Base-by-base conservation (phyloP, 2,797 vertebrate genomes). In the Lepus oiostolus region DNA sequence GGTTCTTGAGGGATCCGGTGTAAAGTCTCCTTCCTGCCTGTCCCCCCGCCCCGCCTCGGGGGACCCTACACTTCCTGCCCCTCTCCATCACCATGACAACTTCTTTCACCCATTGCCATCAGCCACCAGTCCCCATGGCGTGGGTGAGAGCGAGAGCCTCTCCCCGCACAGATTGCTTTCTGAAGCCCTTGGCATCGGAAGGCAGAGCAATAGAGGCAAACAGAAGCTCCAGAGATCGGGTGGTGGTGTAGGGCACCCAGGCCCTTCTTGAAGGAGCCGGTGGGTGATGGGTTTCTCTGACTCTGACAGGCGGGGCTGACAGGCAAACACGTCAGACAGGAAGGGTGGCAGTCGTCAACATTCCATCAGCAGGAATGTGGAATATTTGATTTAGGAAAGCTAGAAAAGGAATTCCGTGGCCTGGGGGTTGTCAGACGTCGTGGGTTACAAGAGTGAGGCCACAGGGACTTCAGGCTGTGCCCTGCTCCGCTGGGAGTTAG, bases 201-300 rank as follows among this genome's bases (percentile, higher is more conserved):
- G 2, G 21, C 26, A 58, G 17, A 85, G 80, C 50, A 93, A 85
- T 90, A 95, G 54, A 28, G 91, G 79, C 9, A 71, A 52, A 76
- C 7, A 95, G 96, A 95, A 89, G 79, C 91, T 76, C 71, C 7
- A 67, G 82, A 88, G 88, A 95, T 9, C 75, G 90, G 72, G 35
- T 65, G 72, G 10, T 38, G 30, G 35, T 75, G 93, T 63, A 6
- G 32, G 47, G 54, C 82, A 38, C 42, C 12, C 11, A 67, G 80
- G 50, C 35, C 65, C 47, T 5, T 85, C 67, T 63, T 85, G 62
- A 81, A 21, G 47, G 24, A 87, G 28, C 60, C 30, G 21, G 32
- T 35, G 26, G 67, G 17, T 9, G 35, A 74, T 21, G 5, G 58
- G 30, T 81, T 93, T 91, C 70, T 67, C 7, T 38, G 68, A 30